Percentiles rank a stretch among this genome's conserved stretches.
Evolutionary conservation across 2,797 vertebrate species (phyloP).

Genomic region (Hippoglossus hippoglossus): DNA sequence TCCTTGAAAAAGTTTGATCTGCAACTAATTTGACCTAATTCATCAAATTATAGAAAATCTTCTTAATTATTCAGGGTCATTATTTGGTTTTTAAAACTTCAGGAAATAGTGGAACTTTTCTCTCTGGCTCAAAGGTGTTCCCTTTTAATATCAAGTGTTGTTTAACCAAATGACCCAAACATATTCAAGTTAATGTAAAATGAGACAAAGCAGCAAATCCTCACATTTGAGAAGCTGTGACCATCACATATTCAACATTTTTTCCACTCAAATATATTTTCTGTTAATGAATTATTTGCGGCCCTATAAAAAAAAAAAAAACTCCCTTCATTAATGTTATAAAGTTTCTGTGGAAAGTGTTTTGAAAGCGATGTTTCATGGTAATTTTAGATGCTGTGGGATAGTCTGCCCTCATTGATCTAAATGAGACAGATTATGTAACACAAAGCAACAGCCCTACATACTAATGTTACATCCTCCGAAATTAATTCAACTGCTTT

Average conservation of each 20-base stretch:
- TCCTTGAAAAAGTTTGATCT: neutral
- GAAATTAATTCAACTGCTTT: neutral
- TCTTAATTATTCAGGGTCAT: neutral
- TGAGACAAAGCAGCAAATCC: too few relatives aligned
- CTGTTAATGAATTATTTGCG: neutral
- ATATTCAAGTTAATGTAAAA: too few relatives aligned
- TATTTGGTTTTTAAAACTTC: too few relatives aligned
- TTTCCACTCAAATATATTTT: neutral
- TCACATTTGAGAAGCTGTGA: neutral
- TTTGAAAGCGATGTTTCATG: neutral
- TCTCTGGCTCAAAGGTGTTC: too few relatives aligned
- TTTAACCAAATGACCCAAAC: too few relatives aligned
- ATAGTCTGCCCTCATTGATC: neutral
- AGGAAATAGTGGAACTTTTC: too few relatives aligned
- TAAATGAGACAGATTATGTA: constrained; percentile 1
- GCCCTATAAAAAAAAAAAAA: neutral
- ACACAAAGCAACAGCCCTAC: neutral
- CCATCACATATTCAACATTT: neutral
- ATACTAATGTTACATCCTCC: constrained; percentile 1
- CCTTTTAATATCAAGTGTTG: too few relatives aligned
- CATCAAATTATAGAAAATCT: neutral
- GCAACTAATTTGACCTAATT: neutral
- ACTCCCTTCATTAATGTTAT: neutral
- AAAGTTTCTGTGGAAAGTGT: constrained; percentile 3
- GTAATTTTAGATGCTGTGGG: neutral